Conservation (phyloP, 2,113 vertebrate genomes). For the Andinoacara biseriatus region DNA sequence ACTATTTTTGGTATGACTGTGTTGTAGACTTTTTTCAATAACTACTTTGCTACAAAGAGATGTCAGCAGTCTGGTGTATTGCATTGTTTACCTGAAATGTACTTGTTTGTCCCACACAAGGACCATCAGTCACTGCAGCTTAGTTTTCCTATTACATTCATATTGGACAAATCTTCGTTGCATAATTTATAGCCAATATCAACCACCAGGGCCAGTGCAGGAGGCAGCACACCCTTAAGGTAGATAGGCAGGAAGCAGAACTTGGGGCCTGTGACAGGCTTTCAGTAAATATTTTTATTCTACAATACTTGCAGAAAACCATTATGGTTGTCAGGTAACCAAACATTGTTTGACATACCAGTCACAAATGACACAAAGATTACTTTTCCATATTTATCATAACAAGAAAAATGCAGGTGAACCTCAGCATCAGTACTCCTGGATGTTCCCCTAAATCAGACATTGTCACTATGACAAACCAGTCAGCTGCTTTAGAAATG, state of each 20-base stretch:
- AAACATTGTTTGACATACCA: neutral
- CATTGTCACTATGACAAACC: neutral
- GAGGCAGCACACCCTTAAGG: neutral
- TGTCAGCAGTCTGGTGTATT: neutral
- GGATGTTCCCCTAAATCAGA: neutral
- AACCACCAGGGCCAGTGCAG: neutral
- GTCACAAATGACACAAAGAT: neutral
- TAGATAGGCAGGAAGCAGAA: neutral
- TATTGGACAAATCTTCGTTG: neutral
- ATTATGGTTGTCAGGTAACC: neutral
- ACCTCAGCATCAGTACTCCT: neutral
- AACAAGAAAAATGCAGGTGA: neutral
- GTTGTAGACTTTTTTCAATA: neutral
- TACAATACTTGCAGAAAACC: neutral
- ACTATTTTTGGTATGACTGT: neutral
- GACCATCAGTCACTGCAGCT: neutral
- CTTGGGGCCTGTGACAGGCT: neutral
- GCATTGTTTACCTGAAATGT: neutral
- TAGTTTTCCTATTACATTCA: conserved; percentile 1
- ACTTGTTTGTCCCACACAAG: conserved; percentile 13
- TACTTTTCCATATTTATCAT: neutral
- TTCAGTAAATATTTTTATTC: neutral
- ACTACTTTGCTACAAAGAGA: neutral
- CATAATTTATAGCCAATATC: neutral
- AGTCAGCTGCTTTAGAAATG: neutral